Evolutionary conservation across 2,113 vertebrate genomes (phyloP), one percentile per base, ranked within the genome.

Genomic region (Rynchops niger): DNA sequence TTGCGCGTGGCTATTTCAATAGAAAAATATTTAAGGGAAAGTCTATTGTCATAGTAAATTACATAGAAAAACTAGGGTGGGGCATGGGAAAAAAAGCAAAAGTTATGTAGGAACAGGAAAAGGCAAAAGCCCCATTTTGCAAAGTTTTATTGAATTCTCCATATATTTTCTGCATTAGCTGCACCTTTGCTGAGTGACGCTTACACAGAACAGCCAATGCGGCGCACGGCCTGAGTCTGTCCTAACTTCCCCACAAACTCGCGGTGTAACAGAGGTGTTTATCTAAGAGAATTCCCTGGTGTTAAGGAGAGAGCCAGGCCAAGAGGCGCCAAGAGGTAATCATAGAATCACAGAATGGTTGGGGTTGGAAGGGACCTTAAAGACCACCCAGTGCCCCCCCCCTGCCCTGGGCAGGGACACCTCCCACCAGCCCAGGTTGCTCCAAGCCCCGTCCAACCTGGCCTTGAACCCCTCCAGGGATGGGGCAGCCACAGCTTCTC

Each of bases 21-120:
- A 77, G 62, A 91, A 89, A 97, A 96, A 85, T 95, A 96, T 85
- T 95, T 85, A 89, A 90, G 43, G 40, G 50, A 34, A 95, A 93
- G 62, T 53, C 45, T 34, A 91, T 91, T 95, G 65, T 92, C 66
- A 49, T 56, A 40, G 74, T 73, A 80, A 96, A 62, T 40, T 13
- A 56, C 32, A 18, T 3, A 29, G 59, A 77, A 91, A 92, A 93
- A 36, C 17, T 30, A 62, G 66, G 87, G 81, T 23, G 87, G 17
- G 49, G 53, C 66, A 56, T 77, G 91, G 81, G 87, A 80, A 91
- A 82, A 81, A 87, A 93, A 42, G 69, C 67, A 52, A 55, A 69
- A 65, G 21, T 77, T 72, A 43, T 5, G 43, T 70, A 29, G 14
- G 52, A 32, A 69, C 8, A 82, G 43, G 12, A 21, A 86, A 83